Evolutionary conservation across 1,140 invertebrate genomes (phyloP), one percentile per base, ranked within the genome.

Genomic region (Halotydeus destructor): DNA sequence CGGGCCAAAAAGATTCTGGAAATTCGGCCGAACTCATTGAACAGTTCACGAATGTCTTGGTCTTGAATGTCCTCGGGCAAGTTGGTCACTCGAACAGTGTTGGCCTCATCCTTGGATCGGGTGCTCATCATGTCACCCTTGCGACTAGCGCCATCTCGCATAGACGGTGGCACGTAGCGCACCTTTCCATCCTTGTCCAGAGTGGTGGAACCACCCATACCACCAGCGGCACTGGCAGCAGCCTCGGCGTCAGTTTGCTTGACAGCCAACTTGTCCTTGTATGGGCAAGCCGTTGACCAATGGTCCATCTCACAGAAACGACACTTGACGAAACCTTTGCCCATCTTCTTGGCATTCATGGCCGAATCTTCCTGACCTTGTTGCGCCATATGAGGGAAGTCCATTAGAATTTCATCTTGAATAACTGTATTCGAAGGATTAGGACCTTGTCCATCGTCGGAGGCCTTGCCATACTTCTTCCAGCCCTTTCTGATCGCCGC

Each of bases 261-360:
- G 9, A 18, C 27, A 18, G 28, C 21, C 26, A 32, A 41, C 21
- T 64, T 83, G 52, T 91, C 82, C 61, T 93, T 93, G 68, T 83
- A 96, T 2, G 89, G 89, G 70, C 89, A 97, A 51, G 84, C 84
- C 34, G 82, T 74, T 5, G 86, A 93, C 85, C 88, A 96, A 68
- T 97, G 89, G 51, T 94, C 88, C 14, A 82, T 82, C 55, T 83
- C 83, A 64, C 88, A 97, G 43, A 77, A 83, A 59, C 89, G 71
- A 57, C 89, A 97, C 55, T 83, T 85, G 39, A 93, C 81, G 52
- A 84, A 71, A 51, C 78, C 75, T 55, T 59, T 55, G 32, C 75
- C 79, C 49, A 74, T 70, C 14, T 67, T 70, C 53, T 77, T 76
- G 39, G 81, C 51, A 53, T 78, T 82, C 47, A 78, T 73, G 14